A percentile compares a stretch with the other conserved stretches of the same genome.
These are phyloP conservation scores for Odocoileus hemionus DNA, from an alignment of 2,113 vertebrate species.

Conservation along the genomic window DNA sequence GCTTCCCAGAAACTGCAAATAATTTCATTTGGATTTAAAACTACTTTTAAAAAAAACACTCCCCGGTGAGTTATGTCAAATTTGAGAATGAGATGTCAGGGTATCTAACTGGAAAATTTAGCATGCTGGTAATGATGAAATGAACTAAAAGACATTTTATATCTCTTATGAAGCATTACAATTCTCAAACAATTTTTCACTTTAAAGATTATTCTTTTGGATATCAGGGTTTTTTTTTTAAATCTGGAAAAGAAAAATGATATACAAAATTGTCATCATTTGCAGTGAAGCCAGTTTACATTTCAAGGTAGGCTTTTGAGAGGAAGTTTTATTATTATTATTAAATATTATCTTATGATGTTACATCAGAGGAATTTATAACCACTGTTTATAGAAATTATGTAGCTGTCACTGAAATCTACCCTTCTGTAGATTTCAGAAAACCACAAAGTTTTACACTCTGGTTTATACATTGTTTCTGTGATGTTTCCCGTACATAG, in stretches of 20 bases:
- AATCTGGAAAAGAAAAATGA: background rate
- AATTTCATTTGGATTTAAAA: constrained; percentile 13
- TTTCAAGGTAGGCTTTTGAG: background rate
- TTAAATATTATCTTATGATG: background rate
- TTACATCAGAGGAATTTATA: background rate
- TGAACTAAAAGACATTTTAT: background rate
- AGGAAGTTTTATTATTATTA: background rate
- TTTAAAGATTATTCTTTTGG: background rate
- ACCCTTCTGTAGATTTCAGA: background rate
- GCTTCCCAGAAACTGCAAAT: background rate
- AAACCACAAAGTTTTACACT: background rate
- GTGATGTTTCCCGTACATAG: background rate
- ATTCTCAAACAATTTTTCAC: constrained; percentile 1
- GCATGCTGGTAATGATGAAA: background rate
- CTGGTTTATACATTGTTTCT: background rate
- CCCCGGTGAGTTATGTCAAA: background rate
- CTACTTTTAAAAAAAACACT: background rate
- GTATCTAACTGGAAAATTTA: constrained; percentile 10
- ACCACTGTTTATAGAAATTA: background rate
- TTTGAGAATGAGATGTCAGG: background rate
- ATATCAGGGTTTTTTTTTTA: background rate
- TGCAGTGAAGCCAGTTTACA: background rate
- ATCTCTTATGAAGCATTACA: background rate
- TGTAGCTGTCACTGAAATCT: background rate
- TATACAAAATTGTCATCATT: background rate